Conservation (phyloP, 1,140 invertebrate species). For the Drosophila lini region DNA sequence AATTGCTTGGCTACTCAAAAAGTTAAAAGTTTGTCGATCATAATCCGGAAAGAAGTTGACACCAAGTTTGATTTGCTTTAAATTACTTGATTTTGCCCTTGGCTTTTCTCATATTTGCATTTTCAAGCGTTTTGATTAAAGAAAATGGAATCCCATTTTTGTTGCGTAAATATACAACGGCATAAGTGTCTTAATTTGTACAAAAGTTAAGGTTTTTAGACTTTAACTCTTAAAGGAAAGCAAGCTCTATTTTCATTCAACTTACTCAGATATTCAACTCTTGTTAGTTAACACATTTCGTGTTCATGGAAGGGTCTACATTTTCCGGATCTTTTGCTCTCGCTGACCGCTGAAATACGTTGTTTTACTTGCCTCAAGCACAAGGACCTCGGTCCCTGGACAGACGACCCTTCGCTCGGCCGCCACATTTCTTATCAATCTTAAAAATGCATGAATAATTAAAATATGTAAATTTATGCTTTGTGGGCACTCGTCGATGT, state of each 20-base stretch:
- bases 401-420: constrained; percentile 15
- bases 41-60: constrained; percentile 65
- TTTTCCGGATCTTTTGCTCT: constrained; percentile 12
- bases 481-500: constrained; percentile 57
- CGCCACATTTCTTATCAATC: constrained; percentile 74
- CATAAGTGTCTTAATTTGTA: not conserved
- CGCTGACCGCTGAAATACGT: constrained; percentile 32
- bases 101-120: constrained; percentile 12
- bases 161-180: not conserved
- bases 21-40: constrained; percentile 47
- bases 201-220: not conserved
- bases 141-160: not conserved
- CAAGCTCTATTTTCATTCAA: constrained; percentile 7
- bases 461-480: constrained; percentile 78
- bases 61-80: constrained; percentile 63
- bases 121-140: not conserved
- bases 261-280: constrained; percentile 26
- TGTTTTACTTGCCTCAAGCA: constrained; percentile 30
- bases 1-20: constrained; percentile 62
- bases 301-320: constrained; percentile 1
- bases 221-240: not conserved
- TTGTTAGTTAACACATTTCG: constrained; percentile 26
- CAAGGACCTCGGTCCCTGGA: constrained; percentile 19
- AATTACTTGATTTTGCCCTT: constrained; percentile 42
- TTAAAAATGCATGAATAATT: constrained; percentile 83